phyloP scores from a whole-genome alignment of 92 coral and sea anemone species.

The Palythoa grandis region DNA sequence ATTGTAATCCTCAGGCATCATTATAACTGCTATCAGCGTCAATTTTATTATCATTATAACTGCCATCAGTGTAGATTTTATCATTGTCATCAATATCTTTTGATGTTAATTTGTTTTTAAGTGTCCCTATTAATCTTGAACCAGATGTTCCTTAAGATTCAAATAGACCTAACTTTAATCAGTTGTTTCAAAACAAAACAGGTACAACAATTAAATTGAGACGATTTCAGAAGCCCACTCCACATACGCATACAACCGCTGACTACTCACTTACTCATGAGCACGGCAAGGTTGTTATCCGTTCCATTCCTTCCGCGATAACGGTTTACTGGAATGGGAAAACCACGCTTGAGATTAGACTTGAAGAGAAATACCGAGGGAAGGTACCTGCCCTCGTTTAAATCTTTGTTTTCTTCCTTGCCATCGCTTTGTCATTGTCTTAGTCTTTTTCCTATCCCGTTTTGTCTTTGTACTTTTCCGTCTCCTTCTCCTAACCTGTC shows the following conservation, averaged over 20 bases:
- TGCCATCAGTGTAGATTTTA: no score
- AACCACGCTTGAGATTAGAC: neutral
- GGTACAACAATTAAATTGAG: slow-evolving; percentile 27
- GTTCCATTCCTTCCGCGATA: slow-evolving; percentile 42
- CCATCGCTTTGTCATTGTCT: neutral
- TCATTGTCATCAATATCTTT: no score
- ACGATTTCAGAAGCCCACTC: slow-evolving; percentile 8
- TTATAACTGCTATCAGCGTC: no score
- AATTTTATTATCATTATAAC: no score
- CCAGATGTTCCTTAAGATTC: no score
- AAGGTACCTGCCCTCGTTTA: slow-evolving; percentile 14
- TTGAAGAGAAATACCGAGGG: neutral
- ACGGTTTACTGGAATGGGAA: slow-evolving; percentile 33
- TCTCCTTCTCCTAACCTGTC: no score
- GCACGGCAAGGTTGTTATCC: slow-evolving; percentile 24
- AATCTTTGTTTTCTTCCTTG: neutral
- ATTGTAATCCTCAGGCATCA: no score
- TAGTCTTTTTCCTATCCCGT: no score
- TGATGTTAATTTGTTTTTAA: no score
- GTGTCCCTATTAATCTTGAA: no score
- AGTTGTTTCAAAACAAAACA: neutral
- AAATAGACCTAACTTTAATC: no score
- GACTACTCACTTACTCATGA: slow-evolving; percentile 23
- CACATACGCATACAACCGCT: neutral
- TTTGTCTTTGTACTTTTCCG: no score